Evolutionary conservation across 2,113 vertebrate species (phyloP).

Genomic region (Tauraco erythrolophus): DNA sequence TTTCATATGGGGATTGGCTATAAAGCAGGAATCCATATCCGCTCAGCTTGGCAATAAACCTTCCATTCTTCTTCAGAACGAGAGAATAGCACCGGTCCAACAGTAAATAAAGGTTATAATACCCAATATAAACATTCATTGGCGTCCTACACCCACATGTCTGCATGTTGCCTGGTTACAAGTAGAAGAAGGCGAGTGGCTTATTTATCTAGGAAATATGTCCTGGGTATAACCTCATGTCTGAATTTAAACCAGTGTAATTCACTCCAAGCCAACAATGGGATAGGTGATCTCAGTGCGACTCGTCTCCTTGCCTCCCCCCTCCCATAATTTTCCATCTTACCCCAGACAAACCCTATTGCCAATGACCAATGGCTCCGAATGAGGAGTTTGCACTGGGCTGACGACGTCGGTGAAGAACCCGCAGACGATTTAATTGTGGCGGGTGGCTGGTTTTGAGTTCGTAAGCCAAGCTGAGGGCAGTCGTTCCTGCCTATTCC

Average conservation of each 20-base stretch:
- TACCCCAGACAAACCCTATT: background rate
- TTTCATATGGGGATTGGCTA: background rate
- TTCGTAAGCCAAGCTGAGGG: background rate
- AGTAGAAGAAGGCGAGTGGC: conserved; percentile 12
- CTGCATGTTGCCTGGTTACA: conserved; percentile 45
- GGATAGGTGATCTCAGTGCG: background rate
- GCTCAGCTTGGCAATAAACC: background rate
- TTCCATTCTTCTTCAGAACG: background rate
- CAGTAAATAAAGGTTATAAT: conserved; percentile 47
- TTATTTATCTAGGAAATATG: conserved; percentile 50
- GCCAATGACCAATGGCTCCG: background rate
- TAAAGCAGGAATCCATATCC: background rate
- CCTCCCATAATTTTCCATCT: background rate
- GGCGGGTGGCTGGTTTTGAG: background rate
- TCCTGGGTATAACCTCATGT: conserved; percentile 38
- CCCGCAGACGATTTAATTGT: background rate
- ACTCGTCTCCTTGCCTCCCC: background rate
- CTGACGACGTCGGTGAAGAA: background rate
- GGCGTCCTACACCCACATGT: conserved; percentile 12
- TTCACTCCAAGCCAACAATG: background rate
- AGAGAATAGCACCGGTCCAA: background rate
- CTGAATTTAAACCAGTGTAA: background rate
- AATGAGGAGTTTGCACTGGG: background rate
- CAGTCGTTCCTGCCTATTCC: background rate
- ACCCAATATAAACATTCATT: conserved; percentile 18